Percentiles rank a stretch among this genome's conserved stretches.
Evolutionary conservation across 2,888 invertebrate genomes (phyloP).

Genomic region (Schizaphis graminum): DNA sequence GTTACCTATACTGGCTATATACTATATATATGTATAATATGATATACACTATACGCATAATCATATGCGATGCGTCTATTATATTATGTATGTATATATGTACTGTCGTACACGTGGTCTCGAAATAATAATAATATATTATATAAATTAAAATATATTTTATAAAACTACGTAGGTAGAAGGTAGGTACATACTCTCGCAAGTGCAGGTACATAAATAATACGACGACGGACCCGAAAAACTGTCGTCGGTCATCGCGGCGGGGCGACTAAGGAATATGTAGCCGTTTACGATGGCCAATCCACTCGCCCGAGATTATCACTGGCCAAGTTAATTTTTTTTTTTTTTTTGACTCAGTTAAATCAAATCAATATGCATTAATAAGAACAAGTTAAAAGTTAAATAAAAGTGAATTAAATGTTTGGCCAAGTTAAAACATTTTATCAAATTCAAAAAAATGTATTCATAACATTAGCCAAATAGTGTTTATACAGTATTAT

Average conservation of each 20-base stretch:
- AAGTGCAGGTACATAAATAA: not conserved
- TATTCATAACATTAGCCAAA: too few species aligned
- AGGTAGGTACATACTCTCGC: not conserved
- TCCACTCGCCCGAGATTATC: not conserved
- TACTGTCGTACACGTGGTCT: not conserved
- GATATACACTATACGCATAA: not conserved
- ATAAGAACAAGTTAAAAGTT: too few species aligned
- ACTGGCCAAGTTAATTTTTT: too few species aligned
- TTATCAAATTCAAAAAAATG: too few species aligned
- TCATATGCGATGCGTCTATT: not conserved
- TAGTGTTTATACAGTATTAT: too few species aligned
- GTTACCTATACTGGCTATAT: not conserved
- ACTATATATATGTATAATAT: not conserved
- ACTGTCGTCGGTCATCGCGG: not conserved
- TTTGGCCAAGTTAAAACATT: too few species aligned
- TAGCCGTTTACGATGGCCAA: not conserved
- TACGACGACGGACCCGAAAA: not conserved
- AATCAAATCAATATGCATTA: too few species aligned
- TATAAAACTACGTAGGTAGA: not conserved
- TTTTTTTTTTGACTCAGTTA: too few species aligned
- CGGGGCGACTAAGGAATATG: not conserved
- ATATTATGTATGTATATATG: not conserved
- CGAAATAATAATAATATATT: slow-evolving; percentile 5
- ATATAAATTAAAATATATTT: not conserved
- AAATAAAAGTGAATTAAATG: too few species aligned